Evolutionary conservation across 2,113 vertebrate species (phyloP).

Genomic region (Atlantisia rogersi): DNA sequence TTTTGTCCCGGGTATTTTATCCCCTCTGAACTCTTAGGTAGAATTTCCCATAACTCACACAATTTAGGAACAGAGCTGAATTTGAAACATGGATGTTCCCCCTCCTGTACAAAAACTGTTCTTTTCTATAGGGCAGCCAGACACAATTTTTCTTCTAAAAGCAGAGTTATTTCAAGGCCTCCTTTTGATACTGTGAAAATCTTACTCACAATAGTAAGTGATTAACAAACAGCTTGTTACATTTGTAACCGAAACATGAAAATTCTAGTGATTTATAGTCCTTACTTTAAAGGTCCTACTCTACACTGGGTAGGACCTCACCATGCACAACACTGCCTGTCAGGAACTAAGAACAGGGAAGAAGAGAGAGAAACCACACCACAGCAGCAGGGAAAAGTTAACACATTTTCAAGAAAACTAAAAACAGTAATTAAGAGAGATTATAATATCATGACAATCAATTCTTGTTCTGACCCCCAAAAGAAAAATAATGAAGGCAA

Average conservation of each 20-base stretch:
- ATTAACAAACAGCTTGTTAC: background rate
- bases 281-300: background rate
- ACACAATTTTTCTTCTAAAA: background rate
- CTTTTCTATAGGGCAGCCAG: background rate
- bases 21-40: background rate
- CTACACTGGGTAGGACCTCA: background rate
- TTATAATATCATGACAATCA: background rate
- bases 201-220: fast-evolving
- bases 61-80: background rate
- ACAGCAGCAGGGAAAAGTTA: background rate
- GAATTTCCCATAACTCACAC: background rate
- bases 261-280: background rate
- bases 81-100: background rate
- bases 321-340: background rate
- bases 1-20: background rate
- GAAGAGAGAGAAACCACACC: background rate
- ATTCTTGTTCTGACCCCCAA: background rate
- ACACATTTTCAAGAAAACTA: background rate
- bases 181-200: background rate
- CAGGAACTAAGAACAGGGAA: background rate
- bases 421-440: background rate
- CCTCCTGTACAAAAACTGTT: background rate
- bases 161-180: background rate
- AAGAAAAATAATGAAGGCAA: background rate
- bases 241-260: background rate